Evolutionary conservation across 2,888 invertebrate species (phyloP), one percentile per base, ranked within the genome.

Genomic region (Rhagophthalmus giganteus): DNA sequence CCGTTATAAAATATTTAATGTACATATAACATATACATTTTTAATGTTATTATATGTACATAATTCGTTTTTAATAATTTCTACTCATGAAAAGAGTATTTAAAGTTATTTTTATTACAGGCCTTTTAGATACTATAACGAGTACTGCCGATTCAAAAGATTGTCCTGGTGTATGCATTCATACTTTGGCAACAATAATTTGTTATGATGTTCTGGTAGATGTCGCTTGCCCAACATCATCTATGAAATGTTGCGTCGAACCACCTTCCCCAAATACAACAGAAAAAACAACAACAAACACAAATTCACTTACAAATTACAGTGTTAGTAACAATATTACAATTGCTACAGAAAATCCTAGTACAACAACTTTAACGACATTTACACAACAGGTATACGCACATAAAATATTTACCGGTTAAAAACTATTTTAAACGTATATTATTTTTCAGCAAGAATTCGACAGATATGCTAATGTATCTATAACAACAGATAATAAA

Each of bases 81-180:
- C n/a, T n/a, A n/a, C n/a, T n/a, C n/a, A n/a, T n/a, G n/a, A n/a
- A n/a, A n/a, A n/a, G n/a, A n/a, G n/a, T n/a, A n/a, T n/a, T n/a
- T n/a, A n/a, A n/a, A n/a, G n/a, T n/a, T n/a, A n/a, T n/a, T n/a
- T n/a, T n/a, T n/a, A n/a, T 37, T 37, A 0, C 78, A 92, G 92
- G 91, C 63, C 79, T 93, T 3, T 76, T 93, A 66, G 91, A 92
- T 67, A 87, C 90, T 15, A 83, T 93, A 68, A 90, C 92, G 51
- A 88, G 86, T 57, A 91, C 92, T 51, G 90, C 86, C 51, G 88
- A 90, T 72, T 82, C 86, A 49, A 88, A 89, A 75, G 87, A 90
- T 72, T 94, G 94, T 69, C 93, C 94, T 0, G 94, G 94, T 1
- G 85, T 88, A 47, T 94, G 94, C 74, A 88, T 92, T 54, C 91